phyloP scores from a whole-genome alignment of 30 jellyfish, hydroid and myxozoan species.

The Turritopsis rubra region DNA sequence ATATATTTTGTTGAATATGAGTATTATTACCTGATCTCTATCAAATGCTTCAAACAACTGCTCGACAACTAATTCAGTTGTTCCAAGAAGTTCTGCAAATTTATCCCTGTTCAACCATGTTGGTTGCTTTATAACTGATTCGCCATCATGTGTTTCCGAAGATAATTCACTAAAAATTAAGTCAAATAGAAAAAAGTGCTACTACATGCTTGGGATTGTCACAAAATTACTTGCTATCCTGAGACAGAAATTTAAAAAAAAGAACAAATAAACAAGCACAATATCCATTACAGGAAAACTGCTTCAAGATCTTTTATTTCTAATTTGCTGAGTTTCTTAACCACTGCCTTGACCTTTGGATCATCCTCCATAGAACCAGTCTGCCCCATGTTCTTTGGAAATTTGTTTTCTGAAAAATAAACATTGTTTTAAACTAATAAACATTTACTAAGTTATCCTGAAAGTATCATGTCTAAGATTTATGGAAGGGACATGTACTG shows the following conservation, averaged over 20 bases:
- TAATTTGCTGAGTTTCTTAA: constrained; percentile 56
- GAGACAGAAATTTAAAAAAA: background rate
- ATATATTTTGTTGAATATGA: no score
- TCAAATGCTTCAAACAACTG: constrained; percentile 80
- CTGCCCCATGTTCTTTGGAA: constrained; percentile 60
- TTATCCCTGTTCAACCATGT: constrained; percentile 74
- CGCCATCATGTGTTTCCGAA: constrained; percentile 39
- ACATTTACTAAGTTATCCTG: background rate
- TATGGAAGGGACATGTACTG: no score
- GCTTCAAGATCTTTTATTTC: constrained; percentile 51
- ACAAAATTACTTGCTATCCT: no score
- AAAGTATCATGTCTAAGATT: no score
- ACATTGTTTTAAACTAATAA: background rate
- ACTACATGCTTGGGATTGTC: background rate
- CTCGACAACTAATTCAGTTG: constrained; percentile 68
- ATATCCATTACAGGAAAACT: constrained; percentile 43
- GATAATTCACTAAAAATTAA: constrained; percentile 58
- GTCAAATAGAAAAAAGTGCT: background rate
- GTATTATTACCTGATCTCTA: constrained; percentile 63
- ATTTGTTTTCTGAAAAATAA: background rate
- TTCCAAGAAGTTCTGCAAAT: constrained; percentile 66
- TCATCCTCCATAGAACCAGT: constrained; percentile 63
- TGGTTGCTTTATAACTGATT: constrained; percentile 61
- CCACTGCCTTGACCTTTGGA: constrained; percentile 53
- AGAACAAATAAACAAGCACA: background rate